These are phyloP conservation scores for Seriola aureovittata DNA, from an alignment of 2,113 vertebrate genomes.

Conservation along the genomic window DNA sequence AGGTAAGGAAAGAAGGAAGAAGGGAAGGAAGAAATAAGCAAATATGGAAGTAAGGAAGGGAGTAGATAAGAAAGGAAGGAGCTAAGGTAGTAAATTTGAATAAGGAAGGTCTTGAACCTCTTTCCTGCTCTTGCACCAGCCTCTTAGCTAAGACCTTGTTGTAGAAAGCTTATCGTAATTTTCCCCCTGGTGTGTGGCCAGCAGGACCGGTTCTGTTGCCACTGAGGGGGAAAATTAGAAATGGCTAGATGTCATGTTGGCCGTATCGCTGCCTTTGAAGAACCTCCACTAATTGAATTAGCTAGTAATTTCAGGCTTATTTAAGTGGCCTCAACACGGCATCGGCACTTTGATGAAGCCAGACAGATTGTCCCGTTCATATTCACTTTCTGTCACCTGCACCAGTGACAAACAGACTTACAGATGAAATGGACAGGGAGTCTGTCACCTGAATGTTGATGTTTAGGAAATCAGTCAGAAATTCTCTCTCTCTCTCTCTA, in stretches of 20 bases:
- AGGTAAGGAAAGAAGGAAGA: too few species aligned
- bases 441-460: constrained; percentile 57
- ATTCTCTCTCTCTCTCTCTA: not conserved
- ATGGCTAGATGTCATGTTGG: constrained; percentile 68
- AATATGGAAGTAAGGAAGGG: too few species aligned
- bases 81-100: not conserved
- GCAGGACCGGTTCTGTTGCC: constrained; percentile 45
- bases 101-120: constrained; percentile 30
- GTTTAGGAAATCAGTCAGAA: constrained; percentile 28
- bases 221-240: constrained; percentile 74
- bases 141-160: constrained; percentile 48
- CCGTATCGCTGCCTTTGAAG: constrained; percentile 66
- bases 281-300: constrained; percentile 76
- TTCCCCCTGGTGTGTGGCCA: constrained; percentile 60
- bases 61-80: not conserved
- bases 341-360: constrained; percentile 43
- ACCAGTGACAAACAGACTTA: constrained; percentile 36
- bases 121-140: constrained; percentile 60
- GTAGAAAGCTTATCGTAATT: constrained; percentile 63
- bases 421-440: constrained; percentile 34
- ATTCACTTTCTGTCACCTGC: constrained; percentile 39
- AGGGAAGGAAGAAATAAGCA: not conserved
- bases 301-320: constrained; percentile 73
- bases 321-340: constrained; percentile 50
- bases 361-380: constrained; percentile 52